Percentiles rank a stretch among this genome's conserved stretches.
Conservation (phyloP, 2,797 vertebrate genomes). For the Epinephelus malabaricus region DNA sequence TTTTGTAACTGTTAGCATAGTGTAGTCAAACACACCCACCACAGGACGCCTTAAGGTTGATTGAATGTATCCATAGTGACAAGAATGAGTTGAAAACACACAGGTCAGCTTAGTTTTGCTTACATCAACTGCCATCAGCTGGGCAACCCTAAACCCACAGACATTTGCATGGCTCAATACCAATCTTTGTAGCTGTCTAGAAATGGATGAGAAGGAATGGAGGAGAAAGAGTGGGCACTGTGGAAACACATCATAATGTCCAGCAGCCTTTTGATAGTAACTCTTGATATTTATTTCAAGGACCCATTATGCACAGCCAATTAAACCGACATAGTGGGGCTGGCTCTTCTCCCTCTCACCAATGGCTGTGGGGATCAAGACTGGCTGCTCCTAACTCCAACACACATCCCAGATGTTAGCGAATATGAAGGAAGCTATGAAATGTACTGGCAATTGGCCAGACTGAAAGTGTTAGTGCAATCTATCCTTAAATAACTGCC, state of each 20-base stretch:
- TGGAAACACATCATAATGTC: conserved; percentile 48
- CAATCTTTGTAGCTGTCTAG: conserved; percentile 30
- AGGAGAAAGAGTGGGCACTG: conserved; percentile 40
- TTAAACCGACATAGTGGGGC: conserved; percentile 63
- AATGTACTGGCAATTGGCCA: conserved; percentile 54
- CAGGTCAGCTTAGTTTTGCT: conserved; percentile 44
- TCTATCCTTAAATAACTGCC: conserved; percentile 22
- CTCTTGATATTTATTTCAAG: conserved; percentile 80
- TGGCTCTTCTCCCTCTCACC: conserved; percentile 51
- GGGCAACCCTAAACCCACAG: background rate
- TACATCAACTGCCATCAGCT: conserved; percentile 10
- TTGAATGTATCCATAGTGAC: conserved; percentile 12
- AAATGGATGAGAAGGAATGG: conserved; percentile 33
- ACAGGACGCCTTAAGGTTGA: conserved; percentile 23
- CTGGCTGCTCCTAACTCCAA: conserved; percentile 62
- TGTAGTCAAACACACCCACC: conserved; percentile 1
- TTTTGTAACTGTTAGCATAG: background rate
- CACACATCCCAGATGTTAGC: conserved; percentile 72
- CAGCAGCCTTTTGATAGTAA: conserved; percentile 63
- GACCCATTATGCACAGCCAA: conserved; percentile 75
- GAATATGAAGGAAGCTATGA: conserved; percentile 71
- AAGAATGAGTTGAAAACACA: conserved; percentile 32
- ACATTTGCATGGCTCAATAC: conserved; percentile 11
- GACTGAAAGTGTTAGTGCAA: conserved; percentile 27
- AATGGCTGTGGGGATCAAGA: conserved; percentile 40